Conservation (phyloP, 2,888 invertebrate genomes). For the Drosophila lacicola region DNA sequence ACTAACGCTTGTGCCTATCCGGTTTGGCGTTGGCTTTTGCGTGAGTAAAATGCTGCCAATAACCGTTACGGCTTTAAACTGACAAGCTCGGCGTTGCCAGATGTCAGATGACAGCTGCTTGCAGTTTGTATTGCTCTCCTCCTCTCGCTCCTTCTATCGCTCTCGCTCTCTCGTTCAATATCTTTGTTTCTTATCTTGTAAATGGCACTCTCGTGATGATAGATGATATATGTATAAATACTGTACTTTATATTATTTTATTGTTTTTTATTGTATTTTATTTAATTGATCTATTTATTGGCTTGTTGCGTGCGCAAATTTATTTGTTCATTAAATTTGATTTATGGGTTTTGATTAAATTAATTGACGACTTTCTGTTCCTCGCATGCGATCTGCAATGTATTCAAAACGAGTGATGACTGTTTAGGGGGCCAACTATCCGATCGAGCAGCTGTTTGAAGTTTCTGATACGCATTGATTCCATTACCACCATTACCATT, state of each 20-base stretch:
- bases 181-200: slow-evolving; percentile 3
- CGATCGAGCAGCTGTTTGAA: slow-evolving; percentile 45
- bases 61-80: slow-evolving; percentile 68
- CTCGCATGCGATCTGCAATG: slow-evolving; percentile 51
- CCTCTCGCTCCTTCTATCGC: background rate
- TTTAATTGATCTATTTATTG: slow-evolving; percentile 76
- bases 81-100: slow-evolving; percentile 60
- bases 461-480: slow-evolving; percentile 65
- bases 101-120: slow-evolving; percentile 30
- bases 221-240: slow-evolving; percentile 22
- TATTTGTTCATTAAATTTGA: slow-evolving; percentile 80
- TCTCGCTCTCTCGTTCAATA: background rate
- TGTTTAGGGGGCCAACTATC: slow-evolving; percentile 2
- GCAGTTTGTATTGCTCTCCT: slow-evolving; percentile 3
- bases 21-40: slow-evolving; percentile 40
- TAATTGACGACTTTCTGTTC: slow-evolving; percentile 61
- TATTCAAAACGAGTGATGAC: slow-evolving; percentile 39
- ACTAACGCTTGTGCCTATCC: slow-evolving; percentile 19
- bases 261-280: slow-evolving; percentile 28
- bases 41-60: slow-evolving; percentile 72
- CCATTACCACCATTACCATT: slow-evolving; percentile 10
- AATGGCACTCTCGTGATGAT: slow-evolving; percentile 15
- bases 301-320: slow-evolving; percentile 65
- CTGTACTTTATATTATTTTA: slow-evolving; percentile 22
- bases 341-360: slow-evolving; percentile 72